phyloP scores from a whole-genome alignment of 2,888 invertebrate species.

The Trissolcus brochymenae region DNA sequence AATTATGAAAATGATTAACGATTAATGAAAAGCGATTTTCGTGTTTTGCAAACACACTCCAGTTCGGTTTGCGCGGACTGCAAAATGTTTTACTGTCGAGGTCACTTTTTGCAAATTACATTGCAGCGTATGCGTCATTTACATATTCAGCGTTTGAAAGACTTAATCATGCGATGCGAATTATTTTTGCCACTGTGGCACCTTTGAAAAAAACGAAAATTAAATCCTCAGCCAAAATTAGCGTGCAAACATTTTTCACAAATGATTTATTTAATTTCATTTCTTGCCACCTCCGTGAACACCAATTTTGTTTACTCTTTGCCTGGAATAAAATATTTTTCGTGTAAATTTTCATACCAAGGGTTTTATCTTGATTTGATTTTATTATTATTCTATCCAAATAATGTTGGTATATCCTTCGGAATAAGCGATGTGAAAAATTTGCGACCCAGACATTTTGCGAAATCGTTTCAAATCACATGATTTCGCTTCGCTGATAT shows the following conservation, averaged over 20 bases:
- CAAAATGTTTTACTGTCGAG: constrained; percentile 42
- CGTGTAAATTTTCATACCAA: neutral
- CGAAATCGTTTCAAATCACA: too few relatives aligned
- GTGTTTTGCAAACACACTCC: constrained; percentile 5
- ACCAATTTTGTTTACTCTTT: neutral
- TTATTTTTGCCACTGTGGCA: constrained; percentile 12
- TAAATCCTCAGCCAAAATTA: neutral
- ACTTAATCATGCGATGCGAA: constrained; percentile 26
- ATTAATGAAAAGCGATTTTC: constrained; percentile 13
- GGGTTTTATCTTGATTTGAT: too few relatives aligned
- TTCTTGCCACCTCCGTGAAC: too few relatives aligned
- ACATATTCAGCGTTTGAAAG: constrained; percentile 30
- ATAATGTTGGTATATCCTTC: too few relatives aligned
- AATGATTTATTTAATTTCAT: too few relatives aligned
- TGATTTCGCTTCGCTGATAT: too few relatives aligned
- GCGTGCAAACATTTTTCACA: neutral
- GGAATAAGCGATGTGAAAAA: too few relatives aligned
- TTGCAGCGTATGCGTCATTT: constrained; percentile 37
- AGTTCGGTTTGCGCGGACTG: constrained; percentile 10
- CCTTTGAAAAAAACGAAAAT: constrained; percentile 4
- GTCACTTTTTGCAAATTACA: constrained; percentile 52
- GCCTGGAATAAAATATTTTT: neutral
- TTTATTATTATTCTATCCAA: too few relatives aligned
- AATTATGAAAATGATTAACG: constrained; percentile 18
- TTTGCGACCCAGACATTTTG: too few relatives aligned